Evolutionary conservation across 2,113 vertebrate species (phyloP).

Genomic region (Lampris incognitus): DNA sequence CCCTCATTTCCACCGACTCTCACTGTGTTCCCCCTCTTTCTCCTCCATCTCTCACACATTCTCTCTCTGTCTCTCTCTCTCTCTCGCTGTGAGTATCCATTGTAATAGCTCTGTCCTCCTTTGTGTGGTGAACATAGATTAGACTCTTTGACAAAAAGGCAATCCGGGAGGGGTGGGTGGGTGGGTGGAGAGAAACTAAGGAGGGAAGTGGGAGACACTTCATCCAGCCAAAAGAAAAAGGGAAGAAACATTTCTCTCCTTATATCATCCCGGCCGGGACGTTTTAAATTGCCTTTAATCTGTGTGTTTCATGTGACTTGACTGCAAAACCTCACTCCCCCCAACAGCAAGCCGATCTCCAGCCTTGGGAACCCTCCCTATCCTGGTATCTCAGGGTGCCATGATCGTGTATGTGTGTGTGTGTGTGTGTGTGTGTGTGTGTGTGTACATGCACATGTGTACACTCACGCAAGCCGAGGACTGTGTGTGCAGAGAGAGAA

Average conservation of each 20-base stretch:
- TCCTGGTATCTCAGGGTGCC: conserved; percentile 1
- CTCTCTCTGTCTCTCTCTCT: conserved; percentile 15
- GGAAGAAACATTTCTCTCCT: background rate
- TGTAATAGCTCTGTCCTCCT: conserved; percentile 6
- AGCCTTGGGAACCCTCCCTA: conserved; percentile 6
- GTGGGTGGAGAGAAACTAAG: background rate
- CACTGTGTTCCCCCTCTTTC: no score
- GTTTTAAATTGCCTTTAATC: background rate
- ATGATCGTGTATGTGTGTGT: conserved; percentile 1
- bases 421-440: background rate
- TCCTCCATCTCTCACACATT: background rate
- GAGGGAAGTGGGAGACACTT: background rate
- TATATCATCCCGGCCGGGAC: background rate
- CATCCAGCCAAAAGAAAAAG: background rate
- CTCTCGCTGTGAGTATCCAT: background rate
- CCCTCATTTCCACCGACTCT: no score
- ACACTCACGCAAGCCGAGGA: background rate
- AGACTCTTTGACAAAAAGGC: background rate
- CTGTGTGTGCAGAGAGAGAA: conserved; percentile 22
- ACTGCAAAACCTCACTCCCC: background rate
- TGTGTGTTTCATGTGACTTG: background rate
- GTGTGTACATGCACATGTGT: background rate
- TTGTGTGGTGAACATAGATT: background rate
- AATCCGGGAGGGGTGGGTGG: no score
- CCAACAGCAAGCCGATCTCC: background rate